A percentile compares a stretch with the other conserved stretches of the same genome.
phyloP scores from a whole-genome alignment of 1,140 invertebrate genomes.

The Zaprionus ornatus region DNA sequence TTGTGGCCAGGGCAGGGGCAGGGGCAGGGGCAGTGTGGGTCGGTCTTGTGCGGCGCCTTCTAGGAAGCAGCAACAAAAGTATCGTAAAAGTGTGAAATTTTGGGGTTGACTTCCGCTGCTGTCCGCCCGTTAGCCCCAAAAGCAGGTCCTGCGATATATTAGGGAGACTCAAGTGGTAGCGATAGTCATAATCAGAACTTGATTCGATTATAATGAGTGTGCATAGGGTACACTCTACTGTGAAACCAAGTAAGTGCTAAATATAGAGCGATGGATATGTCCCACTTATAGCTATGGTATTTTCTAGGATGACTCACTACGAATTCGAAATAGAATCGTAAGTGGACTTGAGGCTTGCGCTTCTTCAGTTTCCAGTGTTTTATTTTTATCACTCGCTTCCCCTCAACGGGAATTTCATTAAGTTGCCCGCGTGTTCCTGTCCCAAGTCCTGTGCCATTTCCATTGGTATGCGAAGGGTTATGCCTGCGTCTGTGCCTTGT shows the following conservation, averaged over 20 bases:
- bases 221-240: neutral
- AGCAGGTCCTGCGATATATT: neutral
- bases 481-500: constrained; percentile 3
- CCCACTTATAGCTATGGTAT: neutral
- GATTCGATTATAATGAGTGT: neutral
- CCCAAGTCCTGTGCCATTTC: neutral
- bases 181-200: neutral
- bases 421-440: neutral
- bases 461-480: constrained; percentile 44
- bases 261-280: neutral
- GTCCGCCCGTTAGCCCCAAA: constrained; percentile 20
- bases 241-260: too few relatives aligned
- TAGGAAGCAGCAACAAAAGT: constrained; percentile 43
- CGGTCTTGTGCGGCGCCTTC: constrained; percentile 17
- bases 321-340: neutral
- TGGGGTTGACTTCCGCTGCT: constrained; percentile 67
- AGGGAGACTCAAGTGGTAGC: neutral
- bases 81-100: constrained; percentile 74
- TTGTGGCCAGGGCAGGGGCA: constrained; percentile 42
- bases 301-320: neutral
- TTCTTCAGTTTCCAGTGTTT: neutral
- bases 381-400: neutral
- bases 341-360: neutral
- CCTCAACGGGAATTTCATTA: neutral
- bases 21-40: neutral